A percentile compares a stretch with the other conserved stretches of the same genome.
phyloP scores from a whole-genome alignment of 1,140 invertebrate genomes.

The Drosophila sechellia region DNA sequence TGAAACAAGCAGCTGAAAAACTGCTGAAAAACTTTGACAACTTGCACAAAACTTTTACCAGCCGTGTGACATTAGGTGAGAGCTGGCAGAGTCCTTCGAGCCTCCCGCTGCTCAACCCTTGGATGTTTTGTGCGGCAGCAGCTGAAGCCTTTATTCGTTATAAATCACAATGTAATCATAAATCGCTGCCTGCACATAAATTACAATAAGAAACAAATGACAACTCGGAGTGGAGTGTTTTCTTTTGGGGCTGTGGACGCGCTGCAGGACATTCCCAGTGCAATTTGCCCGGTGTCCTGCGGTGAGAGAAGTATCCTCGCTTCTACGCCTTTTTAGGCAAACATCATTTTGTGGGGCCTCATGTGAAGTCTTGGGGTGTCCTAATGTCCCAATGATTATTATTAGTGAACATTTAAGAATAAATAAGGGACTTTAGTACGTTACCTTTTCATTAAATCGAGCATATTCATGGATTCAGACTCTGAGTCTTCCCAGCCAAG shows the following conservation, averaged over 20 bases:
- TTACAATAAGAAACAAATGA: constrained; percentile 78
- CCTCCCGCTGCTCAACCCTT: constrained; percentile 27
- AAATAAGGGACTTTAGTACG: no score
- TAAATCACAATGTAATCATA: constrained; percentile 78
- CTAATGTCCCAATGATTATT: not conserved
- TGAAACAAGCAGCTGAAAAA: constrained; percentile 77
- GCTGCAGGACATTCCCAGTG: constrained; percentile 38
- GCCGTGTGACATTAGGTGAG: constrained; percentile 73
- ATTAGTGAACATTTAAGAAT: no score
- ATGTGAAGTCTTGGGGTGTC: constrained; percentile 17
- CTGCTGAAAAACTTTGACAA: constrained; percentile 69
- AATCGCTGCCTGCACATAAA: constrained; percentile 69
- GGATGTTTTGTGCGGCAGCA: constrained; percentile 40
- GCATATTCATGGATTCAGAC: not conserved
- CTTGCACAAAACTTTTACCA: constrained; percentile 66
- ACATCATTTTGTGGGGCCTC: constrained; percentile 44
- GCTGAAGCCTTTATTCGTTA: constrained; percentile 66
- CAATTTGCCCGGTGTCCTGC: constrained; percentile 46
- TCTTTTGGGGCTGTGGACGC: constrained; percentile 2
- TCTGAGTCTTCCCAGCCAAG: no score
- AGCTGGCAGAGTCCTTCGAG: constrained; percentile 35
- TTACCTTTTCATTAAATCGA: no score
- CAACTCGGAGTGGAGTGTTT: constrained; percentile 41
- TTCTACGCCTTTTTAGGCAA: constrained; percentile 23
- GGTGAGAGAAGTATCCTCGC: constrained; percentile 33